These are phyloP conservation scores for Pomacea maculata DNA, from an alignment of 1,140 invertebrate genomes.

Conservation along the genomic window DNA sequence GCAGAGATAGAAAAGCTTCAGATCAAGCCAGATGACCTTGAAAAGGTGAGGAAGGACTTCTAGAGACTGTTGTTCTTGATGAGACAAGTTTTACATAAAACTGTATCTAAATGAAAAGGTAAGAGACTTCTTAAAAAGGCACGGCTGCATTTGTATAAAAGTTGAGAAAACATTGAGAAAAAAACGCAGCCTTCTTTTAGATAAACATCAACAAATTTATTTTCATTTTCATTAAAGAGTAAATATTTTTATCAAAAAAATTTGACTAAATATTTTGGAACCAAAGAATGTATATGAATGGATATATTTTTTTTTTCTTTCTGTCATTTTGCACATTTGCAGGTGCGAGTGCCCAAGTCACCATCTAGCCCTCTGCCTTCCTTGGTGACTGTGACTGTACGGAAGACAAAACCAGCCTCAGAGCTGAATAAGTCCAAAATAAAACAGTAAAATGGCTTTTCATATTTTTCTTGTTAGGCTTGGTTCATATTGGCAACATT, in stretches of 20 bases:
- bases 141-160: neutral
- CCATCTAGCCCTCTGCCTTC: constrained; percentile 31
- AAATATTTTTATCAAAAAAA: neutral
- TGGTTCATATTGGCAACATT: neutral
- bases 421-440: constrained; percentile 49
- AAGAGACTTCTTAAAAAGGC: neutral
- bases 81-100: neutral
- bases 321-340: neutral
- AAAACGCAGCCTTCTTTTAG: neutral
- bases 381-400: constrained; percentile 38
- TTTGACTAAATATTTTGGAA: neutral
- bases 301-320: neutral
- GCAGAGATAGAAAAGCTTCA: constrained; percentile 61
- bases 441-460: constrained; percentile 32
- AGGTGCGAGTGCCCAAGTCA: constrained; percentile 49
- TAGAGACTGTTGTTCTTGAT: neutral
- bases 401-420: constrained; percentile 52
- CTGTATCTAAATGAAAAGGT: neutral
- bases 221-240: neutral
- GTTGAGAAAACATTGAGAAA: neutral
- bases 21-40: constrained; percentile 60
- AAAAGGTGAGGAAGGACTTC: constrained; percentile 43
- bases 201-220: neutral
- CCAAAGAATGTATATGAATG: neutral
- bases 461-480: constrained; percentile 22